Conservation (phyloP, 2,113 vertebrate species). For the Charina bottae region DNA sequence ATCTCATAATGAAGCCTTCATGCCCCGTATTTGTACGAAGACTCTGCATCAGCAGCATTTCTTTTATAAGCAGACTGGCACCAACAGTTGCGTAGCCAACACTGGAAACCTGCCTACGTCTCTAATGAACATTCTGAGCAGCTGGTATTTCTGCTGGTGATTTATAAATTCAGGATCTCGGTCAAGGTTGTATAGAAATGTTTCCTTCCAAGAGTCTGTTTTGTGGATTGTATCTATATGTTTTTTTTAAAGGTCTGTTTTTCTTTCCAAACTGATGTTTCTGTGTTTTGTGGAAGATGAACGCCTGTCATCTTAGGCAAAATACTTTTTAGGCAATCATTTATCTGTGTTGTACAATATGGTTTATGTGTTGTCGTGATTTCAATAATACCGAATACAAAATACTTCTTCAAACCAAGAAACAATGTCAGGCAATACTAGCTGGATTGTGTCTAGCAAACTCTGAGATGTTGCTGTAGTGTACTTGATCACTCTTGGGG, state of each 20-base stretch:
- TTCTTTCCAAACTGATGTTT: conserved; percentile 62
- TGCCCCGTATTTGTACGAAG: conserved; percentile 94
- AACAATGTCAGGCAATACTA: background rate
- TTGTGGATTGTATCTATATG: conserved; percentile 65
- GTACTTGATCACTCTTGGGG: conserved; percentile 18
- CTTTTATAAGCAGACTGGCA: conserved; percentile 95
- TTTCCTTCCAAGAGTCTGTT: conserved; percentile 67
- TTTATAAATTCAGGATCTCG: conserved; percentile 71
- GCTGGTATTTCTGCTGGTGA: conserved; percentile 74
- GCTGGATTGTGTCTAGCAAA: conserved; percentile 24
- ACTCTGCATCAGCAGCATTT: conserved; percentile 94
- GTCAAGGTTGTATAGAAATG: conserved; percentile 65
- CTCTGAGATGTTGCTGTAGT: conserved; percentile 14
- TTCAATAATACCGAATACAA: background rate
- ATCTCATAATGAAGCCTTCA: conserved; percentile 94
- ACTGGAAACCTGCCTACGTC: conserved; percentile 43
- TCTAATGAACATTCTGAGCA: conserved; percentile 74
- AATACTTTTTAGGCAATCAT: conserved; percentile 1
- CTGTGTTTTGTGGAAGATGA: conserved; percentile 59
- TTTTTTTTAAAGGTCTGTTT: conserved; percentile 29
- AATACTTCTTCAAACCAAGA: background rate
- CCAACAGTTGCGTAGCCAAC: conserved; percentile 87
- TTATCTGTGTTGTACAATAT: conserved; percentile 1
- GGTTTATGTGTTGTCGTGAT: background rate
- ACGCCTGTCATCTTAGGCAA: conserved; percentile 46